A percentile compares a stretch with the other conserved stretches of the same genome.
Evolutionary conservation across 2,797 vertebrate species (phyloP).

Genomic region (Anomalospiza imberbis): DNA sequence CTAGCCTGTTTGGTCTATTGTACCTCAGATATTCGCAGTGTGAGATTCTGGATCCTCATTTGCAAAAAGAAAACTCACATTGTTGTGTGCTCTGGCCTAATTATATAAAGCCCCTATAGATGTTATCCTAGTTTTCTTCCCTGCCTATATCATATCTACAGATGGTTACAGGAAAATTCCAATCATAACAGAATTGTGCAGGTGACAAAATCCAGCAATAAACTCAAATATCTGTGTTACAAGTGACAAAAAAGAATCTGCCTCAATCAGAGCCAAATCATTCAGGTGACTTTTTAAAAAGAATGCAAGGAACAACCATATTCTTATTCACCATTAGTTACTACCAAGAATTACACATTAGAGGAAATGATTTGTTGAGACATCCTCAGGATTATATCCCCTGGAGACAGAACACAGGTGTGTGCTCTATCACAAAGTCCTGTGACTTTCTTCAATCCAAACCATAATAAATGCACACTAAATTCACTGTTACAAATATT

Average conservation of each 20-base stretch:
- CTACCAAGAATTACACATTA: not conserved
- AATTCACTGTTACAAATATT: not conserved
- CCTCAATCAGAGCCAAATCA: not conserved
- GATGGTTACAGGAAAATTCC: not conserved
- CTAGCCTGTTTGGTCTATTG: slow-evolving; percentile 46
- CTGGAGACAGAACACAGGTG: not conserved
- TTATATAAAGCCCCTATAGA: not conserved
- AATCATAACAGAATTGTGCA: not conserved
- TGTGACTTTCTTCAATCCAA: not conserved
- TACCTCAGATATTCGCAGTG: not conserved
- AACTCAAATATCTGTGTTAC: not conserved
- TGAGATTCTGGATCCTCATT: slow-evolving; percentile 29
- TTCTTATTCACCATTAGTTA: not conserved
- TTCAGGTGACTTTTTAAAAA: not conserved
- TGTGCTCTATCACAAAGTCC: not conserved
- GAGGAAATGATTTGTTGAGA: not conserved
- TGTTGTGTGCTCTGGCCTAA: slow-evolving; percentile 4
- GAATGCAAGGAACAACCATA: not conserved
- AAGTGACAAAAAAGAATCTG: not conserved
- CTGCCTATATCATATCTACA: not conserved
- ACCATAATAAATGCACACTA: not conserved
- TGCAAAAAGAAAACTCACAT: not conserved
- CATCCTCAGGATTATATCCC: not conserved
- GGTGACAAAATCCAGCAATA: not conserved
- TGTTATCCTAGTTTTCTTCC: not conserved